Conservation (phyloP, 2,113 vertebrate genomes). For the Balaeniceps rex region DNA sequence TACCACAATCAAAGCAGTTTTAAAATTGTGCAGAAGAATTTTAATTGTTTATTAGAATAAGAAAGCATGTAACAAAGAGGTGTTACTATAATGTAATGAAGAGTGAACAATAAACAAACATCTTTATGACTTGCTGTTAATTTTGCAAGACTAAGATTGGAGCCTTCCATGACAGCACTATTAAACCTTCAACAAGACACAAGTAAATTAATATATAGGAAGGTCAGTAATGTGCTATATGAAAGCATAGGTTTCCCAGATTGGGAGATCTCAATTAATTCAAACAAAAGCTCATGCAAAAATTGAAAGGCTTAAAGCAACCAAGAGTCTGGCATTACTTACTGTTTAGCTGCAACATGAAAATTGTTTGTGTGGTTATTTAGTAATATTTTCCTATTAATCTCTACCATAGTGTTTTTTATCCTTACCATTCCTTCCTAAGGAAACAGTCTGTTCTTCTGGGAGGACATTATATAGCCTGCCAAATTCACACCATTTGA, state of each 20-base stretch:
- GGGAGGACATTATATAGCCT: constrained; percentile 58
- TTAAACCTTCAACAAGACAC: background rate
- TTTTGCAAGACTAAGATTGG: background rate
- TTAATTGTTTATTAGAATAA: background rate
- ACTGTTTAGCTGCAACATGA: constrained; percentile 1
- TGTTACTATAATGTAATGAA: background rate
- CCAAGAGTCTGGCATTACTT: background rate
- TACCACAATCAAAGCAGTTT: background rate
- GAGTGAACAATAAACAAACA: background rate
- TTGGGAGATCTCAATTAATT: background rate
- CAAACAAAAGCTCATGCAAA: background rate
- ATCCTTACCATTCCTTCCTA: constrained; percentile 62
- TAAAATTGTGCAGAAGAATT: background rate
- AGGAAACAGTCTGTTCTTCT: constrained; percentile 70
- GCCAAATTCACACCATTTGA: constrained; percentile 71
- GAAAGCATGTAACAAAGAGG: background rate
- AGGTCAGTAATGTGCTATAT: background rate
- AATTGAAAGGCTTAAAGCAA: constrained; percentile 8
- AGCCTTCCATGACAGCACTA: background rate
- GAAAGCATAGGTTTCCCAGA: background rate
- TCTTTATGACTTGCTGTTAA: background rate
- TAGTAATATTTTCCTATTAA: constrained; percentile 53
- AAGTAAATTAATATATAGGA: background rate
- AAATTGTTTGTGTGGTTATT: constrained; percentile 30
- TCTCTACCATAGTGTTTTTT: constrained; percentile 12